Evolutionary conservation across 2,797 vertebrate species (phyloP), one percentile per base, ranked within the genome.

Genomic region (Gallirallus australis): DNA sequence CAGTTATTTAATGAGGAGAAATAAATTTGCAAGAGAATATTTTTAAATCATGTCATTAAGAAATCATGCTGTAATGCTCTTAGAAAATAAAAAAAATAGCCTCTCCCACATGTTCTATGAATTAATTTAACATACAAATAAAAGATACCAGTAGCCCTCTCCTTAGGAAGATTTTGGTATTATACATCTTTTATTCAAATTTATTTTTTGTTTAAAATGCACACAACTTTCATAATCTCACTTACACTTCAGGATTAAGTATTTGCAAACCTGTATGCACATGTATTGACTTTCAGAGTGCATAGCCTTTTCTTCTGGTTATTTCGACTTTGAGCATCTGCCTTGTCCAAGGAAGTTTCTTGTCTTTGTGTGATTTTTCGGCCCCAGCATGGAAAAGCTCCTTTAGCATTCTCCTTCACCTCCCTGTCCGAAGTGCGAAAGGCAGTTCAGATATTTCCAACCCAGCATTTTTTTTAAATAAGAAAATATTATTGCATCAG

Each of bases 401-500:
- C 30, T 83, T 91, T 69, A 79, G 47, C 50, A 30, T 85, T 91
- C 72, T 77, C 63, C 40, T 90, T 88, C 73, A 72, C 17, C 56
- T 93, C 47, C 20, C n/a, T 59, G 50, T 93, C 37, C 50, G 31
- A 63, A 96, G 33, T 37, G 61, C 8, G 9, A 85, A 90, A 82
- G 57, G 64, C 48, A 71, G 53, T 72, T 94, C 76, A 91, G 40
- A 65, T 91, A 61, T 88, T 94, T 94, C 70, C 66, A 89, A 89
- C 52, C 5, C 17, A 37, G 52, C 59, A 24, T 65, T 83, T 94
- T 82, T 90, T 95, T 11, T 18, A 85, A 85, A n/a, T 50, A 76
- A 89, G 77, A 88, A 96, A 96, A 95, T 89, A 91, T 71, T 96
- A 64, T 54, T 96, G n/a, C 70, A 84, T 88, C 77, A 68, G 82